Conservation (phyloP, 2,888 invertebrate genomes). For the Ferdinandea cuprea region DNA sequence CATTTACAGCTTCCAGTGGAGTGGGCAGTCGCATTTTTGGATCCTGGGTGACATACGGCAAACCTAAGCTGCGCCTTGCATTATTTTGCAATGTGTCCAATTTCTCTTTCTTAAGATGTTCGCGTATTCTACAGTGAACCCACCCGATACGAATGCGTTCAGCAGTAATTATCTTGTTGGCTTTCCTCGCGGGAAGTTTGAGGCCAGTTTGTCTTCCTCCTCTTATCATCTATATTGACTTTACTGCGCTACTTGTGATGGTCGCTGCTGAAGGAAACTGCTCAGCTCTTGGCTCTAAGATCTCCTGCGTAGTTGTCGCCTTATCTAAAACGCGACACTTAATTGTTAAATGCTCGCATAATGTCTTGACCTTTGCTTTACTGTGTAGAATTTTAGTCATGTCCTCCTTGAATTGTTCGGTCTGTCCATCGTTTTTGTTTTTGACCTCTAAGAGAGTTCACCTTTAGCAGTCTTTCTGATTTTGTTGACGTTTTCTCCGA, state of each 20-base stretch:
- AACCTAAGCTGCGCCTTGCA: not conserved
- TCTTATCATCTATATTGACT: not conserved
- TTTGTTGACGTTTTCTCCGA: slow-evolving; percentile 12
- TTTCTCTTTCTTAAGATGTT: not conserved
- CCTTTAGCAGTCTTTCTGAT: slow-evolving; percentile 21
- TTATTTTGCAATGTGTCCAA: not conserved
- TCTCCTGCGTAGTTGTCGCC: slow-evolving; percentile 10
- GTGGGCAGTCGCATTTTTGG: too few species aligned
- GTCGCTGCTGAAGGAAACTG: not conserved
- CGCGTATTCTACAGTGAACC: not conserved
- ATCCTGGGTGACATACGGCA: too few species aligned
- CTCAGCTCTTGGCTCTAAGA: not conserved
- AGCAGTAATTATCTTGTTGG: not conserved
- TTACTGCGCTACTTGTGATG: not conserved
- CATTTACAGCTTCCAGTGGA: too few species aligned
- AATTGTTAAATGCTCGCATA: slow-evolving; percentile 5
- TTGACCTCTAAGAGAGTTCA: slow-evolving; percentile 17
- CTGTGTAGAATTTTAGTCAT: not conserved
- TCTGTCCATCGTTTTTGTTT: not conserved
- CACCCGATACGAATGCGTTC: slow-evolving; percentile 5
- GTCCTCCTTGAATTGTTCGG: slow-evolving; percentile 6
- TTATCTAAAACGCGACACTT: slow-evolving; percentile 6
- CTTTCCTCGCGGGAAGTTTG: not conserved
- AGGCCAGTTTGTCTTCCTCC: slow-evolving; percentile 1
- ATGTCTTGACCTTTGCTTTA: not conserved